phyloP scores from a whole-genome alignment of 1,140 invertebrate species.

The Eurosta solidaginis region DNA sequence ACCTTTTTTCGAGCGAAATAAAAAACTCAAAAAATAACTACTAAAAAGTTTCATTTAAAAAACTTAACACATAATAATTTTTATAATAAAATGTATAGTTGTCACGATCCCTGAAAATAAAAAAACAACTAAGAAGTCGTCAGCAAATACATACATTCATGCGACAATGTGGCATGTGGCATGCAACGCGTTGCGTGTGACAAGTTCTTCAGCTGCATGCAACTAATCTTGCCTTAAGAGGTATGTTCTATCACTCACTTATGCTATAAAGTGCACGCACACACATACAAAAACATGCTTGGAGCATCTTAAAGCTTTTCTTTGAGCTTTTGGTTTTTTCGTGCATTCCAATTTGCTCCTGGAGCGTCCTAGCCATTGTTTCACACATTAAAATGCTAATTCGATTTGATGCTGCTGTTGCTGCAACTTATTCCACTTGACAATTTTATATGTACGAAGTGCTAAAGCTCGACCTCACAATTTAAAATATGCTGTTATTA shows the following conservation, averaged over 20 bases:
- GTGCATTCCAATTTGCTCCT: neutral
- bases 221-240: neutral
- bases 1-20: too few species aligned
- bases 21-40: neutral
- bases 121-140: neutral
- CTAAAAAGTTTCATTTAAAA: too few species aligned
- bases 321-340: neutral
- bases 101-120: too few species aligned
- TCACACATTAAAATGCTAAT: slow-evolving; percentile 20
- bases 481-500: slow-evolving; percentile 3
- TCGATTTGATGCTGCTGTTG: neutral
- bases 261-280: too few species aligned
- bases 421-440: neutral
- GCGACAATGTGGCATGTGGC: slow-evolving; percentile 6
- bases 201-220: neutral
- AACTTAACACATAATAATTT: too few species aligned
- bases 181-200: neutral
- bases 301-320: neutral
- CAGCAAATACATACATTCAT: too few species aligned
- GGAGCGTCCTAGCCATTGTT: neutral
- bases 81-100: too few species aligned
- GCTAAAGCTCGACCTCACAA: neutral
- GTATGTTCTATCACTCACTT: too few species aligned
- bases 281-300: too few species aligned
- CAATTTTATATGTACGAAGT: neutral